Evolutionary conservation across 2,888 invertebrate genomes (phyloP).

Genomic region (Ormyrus thymus): DNA sequence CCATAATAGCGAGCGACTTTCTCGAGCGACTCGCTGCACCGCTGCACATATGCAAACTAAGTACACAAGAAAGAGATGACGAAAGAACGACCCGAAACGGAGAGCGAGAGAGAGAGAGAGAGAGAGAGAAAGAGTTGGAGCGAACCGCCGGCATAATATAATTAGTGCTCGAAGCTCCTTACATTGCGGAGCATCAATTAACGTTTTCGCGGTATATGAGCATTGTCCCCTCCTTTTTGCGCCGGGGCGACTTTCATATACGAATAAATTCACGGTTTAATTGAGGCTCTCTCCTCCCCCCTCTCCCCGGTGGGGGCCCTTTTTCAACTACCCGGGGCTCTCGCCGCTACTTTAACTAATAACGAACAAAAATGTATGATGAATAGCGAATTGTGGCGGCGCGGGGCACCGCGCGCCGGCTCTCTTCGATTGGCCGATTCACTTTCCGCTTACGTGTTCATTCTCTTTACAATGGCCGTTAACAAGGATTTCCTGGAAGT

Average conservation of each 20-base stretch:
- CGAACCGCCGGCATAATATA: constrained; percentile 33
- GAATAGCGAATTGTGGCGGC: constrained; percentile 58
- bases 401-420: constrained; percentile 32
- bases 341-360: constrained; percentile 48
- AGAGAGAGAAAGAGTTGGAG: constrained; percentile 28
- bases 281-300: constrained; percentile 41
- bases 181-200: constrained; percentile 52
- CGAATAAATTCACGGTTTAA: constrained; percentile 45
- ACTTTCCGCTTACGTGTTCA: constrained; percentile 61
- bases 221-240: constrained; percentile 45
- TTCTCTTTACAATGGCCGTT: constrained; percentile 59
- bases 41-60: constrained; percentile 1
- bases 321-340: constrained; percentile 8
- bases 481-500: constrained; percentile 63
- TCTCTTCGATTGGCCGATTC: constrained; percentile 54
- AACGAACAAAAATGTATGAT: constrained; percentile 57
- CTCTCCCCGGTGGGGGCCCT: not conserved
- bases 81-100: constrained; percentile 22
- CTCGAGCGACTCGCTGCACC: not conserved
- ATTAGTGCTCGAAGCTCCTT: constrained; percentile 51
- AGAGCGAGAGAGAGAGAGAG: constrained; percentile 24
- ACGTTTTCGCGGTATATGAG: constrained; percentile 56
- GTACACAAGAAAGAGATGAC: constrained; percentile 37
- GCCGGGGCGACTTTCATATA: constrained; percentile 27
- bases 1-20: not conserved